phyloP scores from a whole-genome alignment of 2,888 invertebrate species.

The Celastrina argiolus region DNA sequence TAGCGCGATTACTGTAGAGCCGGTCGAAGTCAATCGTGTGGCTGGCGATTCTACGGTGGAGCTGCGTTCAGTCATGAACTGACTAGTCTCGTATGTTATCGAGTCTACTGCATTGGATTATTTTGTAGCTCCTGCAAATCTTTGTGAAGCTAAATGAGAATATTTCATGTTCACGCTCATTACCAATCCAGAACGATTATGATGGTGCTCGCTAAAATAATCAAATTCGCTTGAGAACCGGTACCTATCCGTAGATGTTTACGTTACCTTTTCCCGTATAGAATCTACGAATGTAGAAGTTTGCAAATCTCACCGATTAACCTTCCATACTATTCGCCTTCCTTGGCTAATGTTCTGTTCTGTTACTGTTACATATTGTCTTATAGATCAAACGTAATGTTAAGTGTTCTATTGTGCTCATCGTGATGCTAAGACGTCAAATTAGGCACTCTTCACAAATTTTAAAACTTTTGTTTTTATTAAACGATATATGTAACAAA shows the following conservation, averaged over 20 bases:
- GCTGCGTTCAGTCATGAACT: background rate
- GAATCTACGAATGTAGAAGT: background rate
- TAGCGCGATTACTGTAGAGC: background rate
- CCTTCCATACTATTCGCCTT: background rate
- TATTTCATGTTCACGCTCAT: background rate
- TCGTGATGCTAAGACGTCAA: background rate
- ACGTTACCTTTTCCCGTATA: background rate
- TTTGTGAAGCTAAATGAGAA: background rate
- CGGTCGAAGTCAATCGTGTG: background rate
- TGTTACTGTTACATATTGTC: background rate
- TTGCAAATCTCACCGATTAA: conserved; percentile 7
- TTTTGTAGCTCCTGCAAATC: background rate
- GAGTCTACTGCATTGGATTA: background rate
- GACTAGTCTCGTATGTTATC: background rate
- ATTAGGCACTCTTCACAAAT: conserved; percentile 15
- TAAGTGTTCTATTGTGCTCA: conserved; percentile 18
- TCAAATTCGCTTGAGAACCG: conserved; percentile 3
- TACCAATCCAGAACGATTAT: conserved; percentile 6
- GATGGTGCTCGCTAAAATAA: conserved; percentile 16
- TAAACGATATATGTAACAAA: conserved; percentile 22
- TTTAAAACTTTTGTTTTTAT: conserved; percentile 20
- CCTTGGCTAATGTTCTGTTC: background rate
- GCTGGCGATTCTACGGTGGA: background rate
- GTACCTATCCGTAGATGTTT: background rate
- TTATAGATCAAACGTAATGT: conserved; percentile 5